A percentile compares a stretch with the other conserved stretches of the same genome.
Evolutionary conservation across 2,797 vertebrate genomes (phyloP).

Genomic region (Scomberomorus guttatus): DNA sequence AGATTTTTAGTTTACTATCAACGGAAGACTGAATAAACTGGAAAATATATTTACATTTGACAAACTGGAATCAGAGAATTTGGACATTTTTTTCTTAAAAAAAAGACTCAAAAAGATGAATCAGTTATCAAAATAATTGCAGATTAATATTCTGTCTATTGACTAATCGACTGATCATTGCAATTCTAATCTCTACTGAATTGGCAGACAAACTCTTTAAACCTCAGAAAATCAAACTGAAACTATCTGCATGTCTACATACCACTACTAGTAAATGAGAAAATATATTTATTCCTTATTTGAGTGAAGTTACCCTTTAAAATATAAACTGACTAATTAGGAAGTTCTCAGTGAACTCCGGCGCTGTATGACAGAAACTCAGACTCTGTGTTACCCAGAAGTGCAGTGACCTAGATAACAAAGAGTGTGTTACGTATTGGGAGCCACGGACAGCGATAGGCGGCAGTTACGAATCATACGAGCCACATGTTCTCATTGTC

Average conservation of each 20-base stretch:
- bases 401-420: constrained; percentile 67
- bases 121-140: too few species aligned
- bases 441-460: constrained; percentile 20
- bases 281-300: too few species aligned
- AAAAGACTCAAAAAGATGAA: too few species aligned
- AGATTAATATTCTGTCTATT: too few species aligned
- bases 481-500: constrained; percentile 59
- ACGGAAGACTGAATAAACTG: neutral
- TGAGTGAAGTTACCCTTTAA: neutral
- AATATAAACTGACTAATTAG: neutral
- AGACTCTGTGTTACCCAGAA: constrained; percentile 24
- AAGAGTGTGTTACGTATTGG: constrained; percentile 23
- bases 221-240: too few species aligned
- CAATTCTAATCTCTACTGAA: too few species aligned
- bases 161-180: too few species aligned
- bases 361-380: constrained; percentile 22
- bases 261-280: too few species aligned
- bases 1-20: neutral
- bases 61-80: neutral
- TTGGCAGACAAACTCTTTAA: too few species aligned
- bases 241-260: too few species aligned
- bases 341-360: neutral
- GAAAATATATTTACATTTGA: too few species aligned
- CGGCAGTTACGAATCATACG: constrained; percentile 41
- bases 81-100: neutral